Evolutionary conservation across 2,113 vertebrate genomes (phyloP), one percentile per base, ranked within the genome.

Genomic region (Panthera tigris): DNA sequence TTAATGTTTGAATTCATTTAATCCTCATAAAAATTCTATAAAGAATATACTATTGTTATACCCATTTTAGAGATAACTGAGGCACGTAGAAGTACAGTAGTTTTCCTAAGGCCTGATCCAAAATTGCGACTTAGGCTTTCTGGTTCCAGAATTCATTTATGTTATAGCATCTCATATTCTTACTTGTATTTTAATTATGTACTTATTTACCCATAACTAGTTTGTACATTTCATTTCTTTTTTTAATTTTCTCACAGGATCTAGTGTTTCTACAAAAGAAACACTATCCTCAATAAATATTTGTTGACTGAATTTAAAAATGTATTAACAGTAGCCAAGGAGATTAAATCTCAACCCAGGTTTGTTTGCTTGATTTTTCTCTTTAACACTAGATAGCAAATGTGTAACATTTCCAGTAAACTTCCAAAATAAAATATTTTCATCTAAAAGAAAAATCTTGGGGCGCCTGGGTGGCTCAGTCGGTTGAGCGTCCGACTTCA

Each of bases 371-470:
- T 19, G 52, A 50, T 81, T 86, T 55, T 90, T 68, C 25, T 89
- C 94, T 94, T 78, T 45, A 93, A 63, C n/a, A 55, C 52, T 73
- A 23, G 5, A 41, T 27, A 55, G 65, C 33, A 55, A 18, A 81
- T 89, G 2, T 76, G 6, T 92, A 91, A 55, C 45, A 36, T 91
- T 95, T 71, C 36, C 23, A 89, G 8, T 76, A 84, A 71, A 82
- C 23, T 89, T 84, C 12, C 66, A 93, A 96, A 91, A 65, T 84
- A 94, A 39, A 36, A 2, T 81, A 15, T 84, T 85, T 84, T 89
- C 36, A 76, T 88, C 85, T 96, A 80, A 94, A 84, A 91, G 39
- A 39, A 80, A 65, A 39, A 39, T 39, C 39, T 39, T 39, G 39
- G 39, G 39, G 39, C 39, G 4, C 39, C 39, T 39, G 39, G 39